Conservation (phyloP, 2,113 vertebrate genomes). For the Eptesicus fuscus region DNA sequence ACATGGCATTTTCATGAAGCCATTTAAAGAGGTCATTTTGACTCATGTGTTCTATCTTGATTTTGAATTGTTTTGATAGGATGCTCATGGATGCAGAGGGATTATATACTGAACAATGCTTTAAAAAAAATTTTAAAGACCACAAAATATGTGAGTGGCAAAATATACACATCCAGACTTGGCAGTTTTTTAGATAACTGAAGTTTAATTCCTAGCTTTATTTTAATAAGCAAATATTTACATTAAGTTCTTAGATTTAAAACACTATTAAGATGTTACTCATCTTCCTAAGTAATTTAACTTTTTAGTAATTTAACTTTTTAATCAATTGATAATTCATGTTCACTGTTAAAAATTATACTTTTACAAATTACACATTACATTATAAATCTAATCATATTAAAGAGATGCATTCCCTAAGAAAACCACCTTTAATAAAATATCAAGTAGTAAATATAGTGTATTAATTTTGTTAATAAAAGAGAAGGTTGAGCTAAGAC, state of each 20-base stretch:
- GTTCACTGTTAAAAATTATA: conserved; percentile 23
- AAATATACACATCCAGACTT: background rate
- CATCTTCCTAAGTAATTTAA: conserved; percentile 24
- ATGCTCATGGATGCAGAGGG: background rate
- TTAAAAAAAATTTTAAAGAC: background rate
- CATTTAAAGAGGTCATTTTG: conserved; percentile 14
- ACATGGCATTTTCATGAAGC: background rate
- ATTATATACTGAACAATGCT: background rate
- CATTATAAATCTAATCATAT: background rate
- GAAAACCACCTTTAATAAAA: conserved; percentile 33
- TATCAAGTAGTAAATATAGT: background rate
- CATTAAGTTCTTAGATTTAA: conserved; percentile 14
- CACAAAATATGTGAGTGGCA: background rate
- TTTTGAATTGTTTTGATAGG: background rate
- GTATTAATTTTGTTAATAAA: conserved; percentile 25
- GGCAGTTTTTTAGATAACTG: background rate
- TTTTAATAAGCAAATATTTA: conserved; percentile 19
- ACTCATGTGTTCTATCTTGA: background rate
- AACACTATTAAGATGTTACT: background rate
- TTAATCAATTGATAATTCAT: conserved; percentile 34
- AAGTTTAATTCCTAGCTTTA: conserved; percentile 17
- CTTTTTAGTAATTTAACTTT: conserved; percentile 35
- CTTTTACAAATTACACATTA: conserved; percentile 22
- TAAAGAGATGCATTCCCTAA: conserved; percentile 16
- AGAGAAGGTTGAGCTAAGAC: background rate